These are phyloP conservation scores for Atrina japonica DNA, from an alignment of 2,888 invertebrate genomes.

Conservation along the genomic window DNA sequence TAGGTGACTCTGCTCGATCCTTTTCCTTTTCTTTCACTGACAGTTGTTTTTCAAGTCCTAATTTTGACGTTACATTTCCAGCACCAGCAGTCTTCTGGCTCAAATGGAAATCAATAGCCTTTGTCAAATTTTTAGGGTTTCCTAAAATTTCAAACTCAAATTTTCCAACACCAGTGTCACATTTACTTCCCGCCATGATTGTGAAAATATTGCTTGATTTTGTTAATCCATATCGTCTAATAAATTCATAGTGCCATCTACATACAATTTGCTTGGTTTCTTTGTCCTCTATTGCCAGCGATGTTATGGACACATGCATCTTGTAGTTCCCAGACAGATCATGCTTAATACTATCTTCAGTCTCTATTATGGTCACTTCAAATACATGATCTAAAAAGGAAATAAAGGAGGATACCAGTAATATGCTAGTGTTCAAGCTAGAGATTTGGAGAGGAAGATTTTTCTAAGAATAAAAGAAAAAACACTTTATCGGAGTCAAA, in stretches of 20 bases:
- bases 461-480: no score
- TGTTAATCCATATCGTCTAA: conserved; percentile 25
- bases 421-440: no score
- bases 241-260: conserved; percentile 31
- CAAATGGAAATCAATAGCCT: conserved; percentile 27
- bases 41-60: not conserved
- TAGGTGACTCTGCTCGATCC: not conserved
- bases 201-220: conserved; percentile 24
- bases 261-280: conserved; percentile 5
- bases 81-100: conserved; percentile 17
- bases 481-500: no score
- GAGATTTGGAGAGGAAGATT: no score
- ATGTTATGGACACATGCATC: conserved; percentile 21
- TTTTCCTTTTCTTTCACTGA: not conserved
- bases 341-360: conserved; percentile 13
- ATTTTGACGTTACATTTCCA: not conserved
- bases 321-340: conserved; percentile 18
- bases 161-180: conserved; percentile 25
- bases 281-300: conserved; percentile 25
- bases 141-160: conserved; percentile 17
- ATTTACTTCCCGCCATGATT: conserved; percentile 25
- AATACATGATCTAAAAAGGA: conserved; percentile 22
- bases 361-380: conserved; percentile 23
- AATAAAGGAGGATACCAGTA: not conserved
- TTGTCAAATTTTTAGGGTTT: conserved; percentile 19